phyloP scores from a whole-genome alignment of 2,797 vertebrate species.

The Lepus oiostolus region DNA sequence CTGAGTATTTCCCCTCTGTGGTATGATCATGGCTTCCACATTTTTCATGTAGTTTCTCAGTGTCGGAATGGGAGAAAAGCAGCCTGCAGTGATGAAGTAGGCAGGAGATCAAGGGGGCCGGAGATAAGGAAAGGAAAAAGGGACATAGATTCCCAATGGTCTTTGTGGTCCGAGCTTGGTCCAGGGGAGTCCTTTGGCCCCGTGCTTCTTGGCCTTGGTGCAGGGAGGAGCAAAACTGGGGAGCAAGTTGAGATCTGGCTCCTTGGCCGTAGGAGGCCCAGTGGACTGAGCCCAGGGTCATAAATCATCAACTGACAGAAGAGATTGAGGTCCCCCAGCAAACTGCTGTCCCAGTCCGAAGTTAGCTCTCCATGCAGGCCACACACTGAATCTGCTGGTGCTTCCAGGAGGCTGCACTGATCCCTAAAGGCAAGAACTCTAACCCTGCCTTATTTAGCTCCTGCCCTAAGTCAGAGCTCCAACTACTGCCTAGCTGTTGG shows the following conservation, averaged over 20 bases:
- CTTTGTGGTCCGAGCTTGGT: neutral
- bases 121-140: neutral
- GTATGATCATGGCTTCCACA: neutral
- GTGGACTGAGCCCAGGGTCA: neutral
- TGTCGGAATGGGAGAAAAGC: neutral
- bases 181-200: neutral
- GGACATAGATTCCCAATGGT: neutral
- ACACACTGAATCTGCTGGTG: slow-evolving; percentile 34
- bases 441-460: slow-evolving; percentile 67
- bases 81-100: slow-evolving; percentile 32
- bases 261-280: neutral
- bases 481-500: neutral
- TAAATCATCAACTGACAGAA: slow-evolving; percentile 30
- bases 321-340: neutral
- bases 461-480: slow-evolving; percentile 10
- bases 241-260: slow-evolving; percentile 4
- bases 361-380: slow-evolving; percentile 21
- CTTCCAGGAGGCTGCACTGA: slow-evolving; percentile 35
- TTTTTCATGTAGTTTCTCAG: slow-evolving; percentile 50
- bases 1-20: neutral
- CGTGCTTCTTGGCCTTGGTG: neutral
- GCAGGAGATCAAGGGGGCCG: slow-evolving; percentile 47
- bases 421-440: neutral
- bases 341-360: slow-evolving; percentile 32
- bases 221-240: neutral